Percentiles rank a stretch among this genome's conserved stretches.
These are phyloP conservation scores for Melanotus villosus DNA, from an alignment of 2,888 invertebrate genomes.

Conservation along the genomic window DNA sequence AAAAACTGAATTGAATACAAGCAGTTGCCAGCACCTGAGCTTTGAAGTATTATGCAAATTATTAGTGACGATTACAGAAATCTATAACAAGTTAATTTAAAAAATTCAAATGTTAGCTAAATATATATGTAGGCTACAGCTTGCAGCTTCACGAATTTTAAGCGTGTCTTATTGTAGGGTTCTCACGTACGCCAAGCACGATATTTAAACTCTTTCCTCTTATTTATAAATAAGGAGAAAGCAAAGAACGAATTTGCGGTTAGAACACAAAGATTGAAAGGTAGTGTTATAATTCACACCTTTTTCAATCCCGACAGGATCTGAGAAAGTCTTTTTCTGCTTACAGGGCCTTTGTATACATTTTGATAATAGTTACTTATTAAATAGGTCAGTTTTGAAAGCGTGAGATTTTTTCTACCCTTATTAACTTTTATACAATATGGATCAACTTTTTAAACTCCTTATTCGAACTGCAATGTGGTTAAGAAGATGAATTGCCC, in stretches of 20 bases:
- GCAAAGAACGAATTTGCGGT: conserved; percentile 8
- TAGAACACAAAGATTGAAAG: not conserved
- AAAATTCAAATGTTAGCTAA: not conserved
- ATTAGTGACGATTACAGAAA: not conserved
- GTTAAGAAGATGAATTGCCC: conserved; percentile 11
- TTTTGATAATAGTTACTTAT: conserved; percentile 2
- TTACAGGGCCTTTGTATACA: not conserved
- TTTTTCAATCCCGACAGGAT: not conserved
- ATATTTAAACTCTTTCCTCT: conserved; percentile 3
- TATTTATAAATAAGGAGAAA: not conserved
- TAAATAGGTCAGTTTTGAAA: conserved; percentile 19
- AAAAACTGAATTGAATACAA: not conserved
- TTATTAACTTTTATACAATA: not conserved
- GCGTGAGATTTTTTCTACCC: conserved; percentile 8
- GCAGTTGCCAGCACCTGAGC: not conserved
- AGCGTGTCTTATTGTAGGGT: not conserved
- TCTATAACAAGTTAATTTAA: not conserved
- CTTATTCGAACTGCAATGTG: not conserved
- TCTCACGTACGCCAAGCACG: not conserved
- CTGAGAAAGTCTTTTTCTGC: not conserved
- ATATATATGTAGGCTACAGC: conserved; percentile 8
- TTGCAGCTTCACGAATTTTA: conserved; percentile 14
- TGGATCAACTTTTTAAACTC: not conserved
- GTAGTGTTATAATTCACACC: conserved; percentile 5
- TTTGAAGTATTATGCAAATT: not conserved